Base-by-base conservation (phyloP, 2,888 invertebrate genomes). In the Drosophila austrosaltans region DNA sequence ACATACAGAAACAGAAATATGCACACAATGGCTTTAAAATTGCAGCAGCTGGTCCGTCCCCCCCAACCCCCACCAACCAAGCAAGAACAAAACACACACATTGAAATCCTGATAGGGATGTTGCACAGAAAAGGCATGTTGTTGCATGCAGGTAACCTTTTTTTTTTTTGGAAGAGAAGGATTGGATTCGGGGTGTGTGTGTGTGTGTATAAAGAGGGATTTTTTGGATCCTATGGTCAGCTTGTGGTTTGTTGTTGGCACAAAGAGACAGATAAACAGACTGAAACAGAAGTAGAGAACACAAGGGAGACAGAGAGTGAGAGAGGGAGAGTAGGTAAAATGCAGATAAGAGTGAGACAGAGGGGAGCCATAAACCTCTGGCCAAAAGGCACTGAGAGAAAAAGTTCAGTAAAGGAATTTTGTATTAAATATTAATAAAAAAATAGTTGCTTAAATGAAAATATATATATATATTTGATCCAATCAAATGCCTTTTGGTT, bases 11-110 rank as follows among this genome's bases (percentile, higher is more conserved):
- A 42, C 16, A 30, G 2, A 22, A 25, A 48, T 25, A 16, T 16
- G 16, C 16, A 87, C 87, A 79, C 79, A 84, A 81, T 36, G 36
- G 82, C 87, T 68, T 69, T 77, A 75, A 48, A 82, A 84, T 77
- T 87, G 87, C 82, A 82, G 85, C 82, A 77, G 82, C 16, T 16
- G 16, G 16, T 16, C 16, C 16, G 16, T 0, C 0, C 16, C 16
- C 16, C 16, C 16, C 16, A 58, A 69, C 79, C 16, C 42, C 42
- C 75, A 75, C 79, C 75, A 77, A 69, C 67, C 75, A 54, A 60
- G 69, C 69, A 78, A 62, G 70, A 54, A 32, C 71, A 64, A 54
- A 28, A 28, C 28, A 28, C 53, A 48, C 42, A 53, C 58, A 48
- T 20, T 42, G 42, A 36, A 36, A 36, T 20, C 25, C 63, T 63